These are phyloP conservation scores for Asteroscopus sphinx DNA, from an alignment of 2,888 invertebrate genomes.

Conservation along the genomic window DNA sequence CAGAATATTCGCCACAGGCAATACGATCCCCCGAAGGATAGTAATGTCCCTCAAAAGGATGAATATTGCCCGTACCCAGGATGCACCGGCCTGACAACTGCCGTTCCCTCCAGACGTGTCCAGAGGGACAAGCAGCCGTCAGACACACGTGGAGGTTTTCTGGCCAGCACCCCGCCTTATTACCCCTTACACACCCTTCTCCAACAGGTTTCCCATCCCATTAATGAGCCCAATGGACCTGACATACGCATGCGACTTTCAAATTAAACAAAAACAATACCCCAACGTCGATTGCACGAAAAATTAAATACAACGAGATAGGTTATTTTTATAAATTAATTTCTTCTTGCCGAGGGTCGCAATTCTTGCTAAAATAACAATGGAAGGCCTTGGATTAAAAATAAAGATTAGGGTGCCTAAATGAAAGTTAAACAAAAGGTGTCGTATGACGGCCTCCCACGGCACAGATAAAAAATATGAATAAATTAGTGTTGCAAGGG, in stretches of 20 bases:
- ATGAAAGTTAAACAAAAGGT: slow-evolving; percentile 62
- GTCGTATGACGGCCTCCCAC: slow-evolving; percentile 38
- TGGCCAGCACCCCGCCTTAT: slow-evolving; percentile 18
- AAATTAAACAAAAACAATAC: slow-evolving; percentile 42
- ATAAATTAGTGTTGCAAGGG: slow-evolving; percentile 46
- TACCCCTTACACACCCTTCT: slow-evolving; percentile 20
- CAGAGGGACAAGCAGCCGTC: too few species aligned
- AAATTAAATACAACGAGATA: slow-evolving; percentile 25
- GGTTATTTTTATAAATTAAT: slow-evolving; percentile 38
- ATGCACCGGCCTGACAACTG: too few species aligned
- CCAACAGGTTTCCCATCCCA: slow-evolving; percentile 27
- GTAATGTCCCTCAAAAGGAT: too few species aligned
- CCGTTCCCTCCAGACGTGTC: too few species aligned
- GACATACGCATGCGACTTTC: slow-evolving; percentile 16
- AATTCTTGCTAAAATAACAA: slow-evolving; percentile 51
- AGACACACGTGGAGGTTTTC: too few species aligned
- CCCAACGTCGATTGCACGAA: slow-evolving; percentile 27
- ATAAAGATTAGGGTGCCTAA: slow-evolving; percentile 57
- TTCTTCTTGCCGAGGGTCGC: slow-evolving; percentile 25
- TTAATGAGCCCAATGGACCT: slow-evolving; percentile 32
- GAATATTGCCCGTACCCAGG: too few species aligned
- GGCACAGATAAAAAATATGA: slow-evolving; percentile 53
- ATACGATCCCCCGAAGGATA: too few species aligned
- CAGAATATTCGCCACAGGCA: too few species aligned
- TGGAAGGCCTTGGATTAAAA: slow-evolving; percentile 52